Percentiles rank a stretch among this genome's conserved stretches.
These are phyloP conservation scores for Hedychridium roseum DNA, from an alignment of 2,888 invertebrate species.

Conservation along the genomic window DNA sequence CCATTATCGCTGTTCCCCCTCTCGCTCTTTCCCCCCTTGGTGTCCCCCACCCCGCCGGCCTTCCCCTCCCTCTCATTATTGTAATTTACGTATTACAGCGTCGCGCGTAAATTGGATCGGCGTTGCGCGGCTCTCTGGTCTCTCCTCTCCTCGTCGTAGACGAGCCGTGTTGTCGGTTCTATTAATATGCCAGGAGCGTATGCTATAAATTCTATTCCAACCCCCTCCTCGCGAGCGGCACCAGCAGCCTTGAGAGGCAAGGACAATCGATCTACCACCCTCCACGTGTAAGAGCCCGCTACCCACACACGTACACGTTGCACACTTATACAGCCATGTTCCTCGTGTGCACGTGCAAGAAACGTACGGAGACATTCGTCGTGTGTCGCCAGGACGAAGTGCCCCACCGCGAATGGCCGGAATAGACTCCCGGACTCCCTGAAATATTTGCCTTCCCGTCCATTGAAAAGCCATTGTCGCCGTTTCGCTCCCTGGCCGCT, in stretches of 20 bases:
- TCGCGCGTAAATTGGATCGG: constrained; percentile 29
- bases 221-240: constrained; percentile 14
- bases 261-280: constrained; percentile 48
- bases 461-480: constrained; percentile 15
- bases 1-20: constrained; percentile 8
- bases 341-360: too few species aligned
- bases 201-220: constrained; percentile 44
- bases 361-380: neutral
- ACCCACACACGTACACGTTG: constrained; percentile 7
- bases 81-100: constrained; percentile 22
- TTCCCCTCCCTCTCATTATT: constrained; percentile 26
- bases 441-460: constrained; percentile 26
- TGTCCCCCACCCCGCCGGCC: too few species aligned
- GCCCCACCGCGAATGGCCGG: constrained; percentile 7
- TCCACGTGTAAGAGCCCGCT: constrained; percentile 30
- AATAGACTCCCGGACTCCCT: constrained; percentile 13
- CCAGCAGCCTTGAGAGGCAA: constrained; percentile 43
- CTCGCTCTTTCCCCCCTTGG: too few species aligned
- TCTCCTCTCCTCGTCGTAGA: constrained; percentile 15
- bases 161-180: constrained; percentile 30
- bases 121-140: constrained; percentile 19
- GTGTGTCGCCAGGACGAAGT: neutral
- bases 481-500: too few species aligned
- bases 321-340: neutral
- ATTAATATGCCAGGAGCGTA: constrained; percentile 43